Evolutionary conservation across 2,113 vertebrate genomes (phyloP).

Genomic region (Tragelaphus strepsiceros): DNA sequence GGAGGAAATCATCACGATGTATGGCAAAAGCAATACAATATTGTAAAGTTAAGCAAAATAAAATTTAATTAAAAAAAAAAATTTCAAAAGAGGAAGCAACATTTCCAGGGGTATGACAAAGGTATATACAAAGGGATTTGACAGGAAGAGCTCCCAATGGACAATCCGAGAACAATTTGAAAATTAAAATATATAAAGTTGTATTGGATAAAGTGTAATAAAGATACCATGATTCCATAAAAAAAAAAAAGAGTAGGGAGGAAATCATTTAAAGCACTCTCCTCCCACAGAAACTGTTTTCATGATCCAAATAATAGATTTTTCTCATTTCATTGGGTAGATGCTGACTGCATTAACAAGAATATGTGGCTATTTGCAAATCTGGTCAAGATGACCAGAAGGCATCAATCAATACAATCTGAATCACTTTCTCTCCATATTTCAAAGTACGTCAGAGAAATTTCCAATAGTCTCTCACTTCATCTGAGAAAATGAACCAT

Average conservation of each 20-base stretch:
- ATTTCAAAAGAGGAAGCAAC: too few species aligned
- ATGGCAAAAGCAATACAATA: too few species aligned
- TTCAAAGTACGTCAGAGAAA: neutral
- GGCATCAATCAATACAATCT: neutral
- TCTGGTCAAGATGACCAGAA: neutral
- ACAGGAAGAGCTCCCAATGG: too few species aligned
- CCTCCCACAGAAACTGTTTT: neutral
- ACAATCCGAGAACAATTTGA: too few species aligned
- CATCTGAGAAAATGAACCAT: neutral
- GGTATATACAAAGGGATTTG: too few species aligned
- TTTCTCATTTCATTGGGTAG: slow-evolving; percentile 25
- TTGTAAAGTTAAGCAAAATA: too few species aligned
- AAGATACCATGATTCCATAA: too few species aligned
- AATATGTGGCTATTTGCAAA: neutral
- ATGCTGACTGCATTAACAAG: slow-evolving; percentile 1
- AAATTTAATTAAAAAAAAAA: too few species aligned
- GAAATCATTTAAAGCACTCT: neutral
- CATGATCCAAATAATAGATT: neutral
- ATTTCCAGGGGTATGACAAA: too few species aligned
- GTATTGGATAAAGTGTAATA: too few species aligned
- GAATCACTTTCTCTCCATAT: neutral
- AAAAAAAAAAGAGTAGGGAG: neutral
- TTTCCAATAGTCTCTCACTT: neutral
- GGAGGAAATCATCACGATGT: neutral
- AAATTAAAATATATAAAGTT: too few species aligned